Conservation (phyloP, 2,113 vertebrate genomes). For the Hydrochoerus hydrochaeris region DNA sequence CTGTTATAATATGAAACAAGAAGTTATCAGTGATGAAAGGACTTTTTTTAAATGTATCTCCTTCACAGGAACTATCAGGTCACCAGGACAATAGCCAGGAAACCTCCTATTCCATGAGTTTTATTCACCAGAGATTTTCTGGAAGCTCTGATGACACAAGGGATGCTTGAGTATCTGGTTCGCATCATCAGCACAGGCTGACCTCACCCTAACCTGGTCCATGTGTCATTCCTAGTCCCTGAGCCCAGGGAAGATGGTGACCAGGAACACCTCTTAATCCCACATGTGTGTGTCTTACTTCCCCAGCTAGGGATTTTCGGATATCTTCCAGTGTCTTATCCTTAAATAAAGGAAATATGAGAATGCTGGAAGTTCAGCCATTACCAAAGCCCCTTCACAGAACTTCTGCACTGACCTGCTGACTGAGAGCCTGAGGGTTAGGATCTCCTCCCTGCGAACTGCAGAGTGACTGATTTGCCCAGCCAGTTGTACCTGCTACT, state of each 20-base stretch:
- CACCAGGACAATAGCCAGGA: background rate
- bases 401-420: background rate
- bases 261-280: too few species aligned
- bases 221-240: background rate
- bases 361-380: background rate
- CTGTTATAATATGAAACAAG: background rate
- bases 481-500: background rate
- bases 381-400: background rate
- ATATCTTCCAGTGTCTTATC: background rate
- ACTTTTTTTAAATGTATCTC: background rate
- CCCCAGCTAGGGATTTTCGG: background rate
- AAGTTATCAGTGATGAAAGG: background rate
- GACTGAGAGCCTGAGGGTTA: background rate
- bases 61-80: background rate
- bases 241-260: background rate
- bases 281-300: background rate
- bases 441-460: background rate
- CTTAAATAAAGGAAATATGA: background rate
- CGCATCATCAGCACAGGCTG: background rate
- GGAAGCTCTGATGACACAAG: background rate
- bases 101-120: background rate
- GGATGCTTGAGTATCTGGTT: background rate
- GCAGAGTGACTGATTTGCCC: too few species aligned
- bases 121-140: slow-evolving; percentile 5
- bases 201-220: background rate